phyloP scores from a whole-genome alignment of 2,888 invertebrate species.

The Drosophila lutescens region DNA sequence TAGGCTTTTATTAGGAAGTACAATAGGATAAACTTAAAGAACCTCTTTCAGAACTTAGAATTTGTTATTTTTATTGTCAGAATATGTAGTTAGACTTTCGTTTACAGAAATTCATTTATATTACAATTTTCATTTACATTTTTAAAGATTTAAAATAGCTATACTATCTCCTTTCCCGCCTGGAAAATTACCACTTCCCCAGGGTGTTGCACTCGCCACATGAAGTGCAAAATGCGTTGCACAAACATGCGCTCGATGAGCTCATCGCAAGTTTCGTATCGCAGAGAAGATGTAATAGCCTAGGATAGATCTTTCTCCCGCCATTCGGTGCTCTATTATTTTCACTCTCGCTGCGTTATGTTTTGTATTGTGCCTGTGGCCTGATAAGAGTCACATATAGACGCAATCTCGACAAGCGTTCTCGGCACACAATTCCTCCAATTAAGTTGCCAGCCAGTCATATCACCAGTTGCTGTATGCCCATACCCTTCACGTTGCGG shows the following conservation, averaged over 20 bases:
- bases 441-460: conserved; percentile 39
- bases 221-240: conserved; percentile 50
- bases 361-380: conserved; percentile 8
- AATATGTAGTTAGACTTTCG: not conserved
- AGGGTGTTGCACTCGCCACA: conserved; percentile 55
- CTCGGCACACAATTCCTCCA: conserved; percentile 32
- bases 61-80: not conserved
- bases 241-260: conserved; percentile 42
- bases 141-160: not conserved
- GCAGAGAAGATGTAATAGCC: conserved; percentile 27
- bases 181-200: not conserved
- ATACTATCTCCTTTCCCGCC: not conserved
- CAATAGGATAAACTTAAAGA: too few species aligned
- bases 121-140: not conserved
- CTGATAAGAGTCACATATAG: conserved; percentile 38
- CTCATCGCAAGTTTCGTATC: conserved; percentile 18
- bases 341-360: conserved; percentile 14
- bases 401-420: conserved; percentile 43
- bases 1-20: too few species aligned
- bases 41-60: too few species aligned
- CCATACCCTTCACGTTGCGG: conserved; percentile 34
- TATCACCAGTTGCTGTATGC: conserved; percentile 30
- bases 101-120: not conserved
- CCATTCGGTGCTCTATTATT: conserved; percentile 15
- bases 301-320: conserved; percentile 10